phyloP scores from a whole-genome alignment of 2,113 vertebrate genomes.

The Aythya baeri region DNA sequence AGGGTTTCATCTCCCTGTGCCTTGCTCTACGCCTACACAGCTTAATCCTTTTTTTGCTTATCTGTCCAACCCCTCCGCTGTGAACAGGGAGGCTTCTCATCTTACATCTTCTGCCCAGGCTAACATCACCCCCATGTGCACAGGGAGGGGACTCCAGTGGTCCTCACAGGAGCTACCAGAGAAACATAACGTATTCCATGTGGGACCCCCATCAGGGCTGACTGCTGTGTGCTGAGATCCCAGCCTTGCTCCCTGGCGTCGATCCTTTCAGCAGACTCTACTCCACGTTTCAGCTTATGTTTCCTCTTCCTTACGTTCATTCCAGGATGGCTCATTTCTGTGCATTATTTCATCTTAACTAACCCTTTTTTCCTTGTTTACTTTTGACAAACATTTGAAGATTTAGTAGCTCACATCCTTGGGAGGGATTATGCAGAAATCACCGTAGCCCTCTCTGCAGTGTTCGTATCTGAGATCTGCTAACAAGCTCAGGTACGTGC shows the following conservation, averaged over 20 bases:
- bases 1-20: neutral
- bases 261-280: neutral
- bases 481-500: neutral
- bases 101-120: neutral
- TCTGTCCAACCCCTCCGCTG: neutral
- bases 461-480: neutral
- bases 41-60: neutral
- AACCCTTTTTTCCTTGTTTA: slow-evolving; percentile 22
- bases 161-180: neutral
- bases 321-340: neutral
- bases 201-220: neutral
- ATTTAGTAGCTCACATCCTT: neutral
- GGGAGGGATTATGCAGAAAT: neutral
- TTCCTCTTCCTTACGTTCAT: neutral
- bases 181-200: neutral
- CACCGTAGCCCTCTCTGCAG: neutral
- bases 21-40: neutral
- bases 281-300: neutral
- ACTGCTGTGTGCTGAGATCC: neutral
- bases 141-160: neutral
- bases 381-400: slow-evolving; percentile 32
- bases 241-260: neutral
- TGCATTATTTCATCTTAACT: neutral
- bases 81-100: neutral
- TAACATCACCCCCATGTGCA: neutral